Percentiles rank a stretch among this genome's conserved stretches.
These are phyloP conservation scores for Sussaba pulchella DNA, from an alignment of 2,888 invertebrate genomes.

Conservation along the genomic window DNA sequence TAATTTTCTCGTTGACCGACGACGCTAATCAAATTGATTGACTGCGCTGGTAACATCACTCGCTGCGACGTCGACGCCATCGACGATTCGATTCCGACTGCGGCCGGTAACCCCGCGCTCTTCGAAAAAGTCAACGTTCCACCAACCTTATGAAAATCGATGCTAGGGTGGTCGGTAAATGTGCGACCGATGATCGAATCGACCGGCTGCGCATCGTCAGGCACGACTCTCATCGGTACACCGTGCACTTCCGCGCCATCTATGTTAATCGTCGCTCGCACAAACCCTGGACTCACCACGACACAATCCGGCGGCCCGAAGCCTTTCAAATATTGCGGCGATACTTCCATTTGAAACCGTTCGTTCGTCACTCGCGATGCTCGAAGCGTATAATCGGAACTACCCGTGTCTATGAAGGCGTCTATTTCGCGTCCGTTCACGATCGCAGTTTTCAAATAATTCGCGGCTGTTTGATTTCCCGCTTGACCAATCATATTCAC, in stretches of 20 bases:
- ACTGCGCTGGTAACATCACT: background rate
- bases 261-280: background rate
- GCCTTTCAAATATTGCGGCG: background rate
- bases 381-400: conserved; percentile 40
- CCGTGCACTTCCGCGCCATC: conserved; percentile 6
- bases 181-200: conserved; percentile 8
- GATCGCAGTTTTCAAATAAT: conserved; percentile 36
- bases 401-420: conserved; percentile 44
- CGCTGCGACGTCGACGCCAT: background rate
- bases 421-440: conserved; percentile 6
- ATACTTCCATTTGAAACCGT: background rate
- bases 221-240: background rate
- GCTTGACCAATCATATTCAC: conserved; percentile 6
- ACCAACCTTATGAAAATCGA: background rate
- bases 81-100: background rate
- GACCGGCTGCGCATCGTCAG: conserved; percentile 9
- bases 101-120: background rate
- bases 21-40: background rate
- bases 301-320: background rate
- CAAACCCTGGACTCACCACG: background rate
- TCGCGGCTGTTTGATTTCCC: background rate
- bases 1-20: background rate
- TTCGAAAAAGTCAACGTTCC: background rate
- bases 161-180: background rate
- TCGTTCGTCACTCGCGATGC: background rate